A percentile compares a stretch with the other conserved stretches of the same genome.
phyloP scores from a whole-genome alignment of 2,797 vertebrate species.

The Macropodus opercularis region DNA sequence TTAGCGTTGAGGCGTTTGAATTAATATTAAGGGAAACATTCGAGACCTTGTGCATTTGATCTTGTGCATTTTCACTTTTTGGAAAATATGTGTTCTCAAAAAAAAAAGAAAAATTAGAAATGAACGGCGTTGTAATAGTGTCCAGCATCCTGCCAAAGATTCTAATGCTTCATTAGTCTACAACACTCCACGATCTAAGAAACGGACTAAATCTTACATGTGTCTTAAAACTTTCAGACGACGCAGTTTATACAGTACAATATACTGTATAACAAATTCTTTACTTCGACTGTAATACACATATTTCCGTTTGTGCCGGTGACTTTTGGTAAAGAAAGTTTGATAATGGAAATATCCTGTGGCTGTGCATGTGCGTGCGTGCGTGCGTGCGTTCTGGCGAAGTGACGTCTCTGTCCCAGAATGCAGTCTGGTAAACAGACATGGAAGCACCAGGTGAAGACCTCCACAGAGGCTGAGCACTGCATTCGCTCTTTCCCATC shows the following conservation, averaged over 20 bases:
- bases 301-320: not conserved
- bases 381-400: slow-evolving; percentile 57
- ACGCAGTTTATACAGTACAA: not conserved
- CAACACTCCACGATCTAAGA: not conserved
- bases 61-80: no score
- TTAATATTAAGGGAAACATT: not conserved
- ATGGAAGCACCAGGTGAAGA: slow-evolving; percentile 88
- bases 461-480: slow-evolving; percentile 84
- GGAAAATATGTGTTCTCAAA: not conserved
- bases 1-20: not conserved
- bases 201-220: not conserved
- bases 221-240: not conserved
- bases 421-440: slow-evolving; percentile 91
- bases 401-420: slow-evolving; percentile 85
- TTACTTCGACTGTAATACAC: not conserved
- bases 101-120: not conserved
- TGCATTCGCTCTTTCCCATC: slow-evolving; percentile 74
- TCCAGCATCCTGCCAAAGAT: not conserved
- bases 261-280: not conserved
- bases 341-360: not conserved
- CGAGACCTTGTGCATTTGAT: no score
- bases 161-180: not conserved
- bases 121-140: no score
- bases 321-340: not conserved
- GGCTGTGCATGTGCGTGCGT: slow-evolving; percentile 1